These are phyloP conservation scores for Caranx melampygus DNA, from an alignment of 2,113 vertebrate species.

Conservation along the genomic window DNA sequence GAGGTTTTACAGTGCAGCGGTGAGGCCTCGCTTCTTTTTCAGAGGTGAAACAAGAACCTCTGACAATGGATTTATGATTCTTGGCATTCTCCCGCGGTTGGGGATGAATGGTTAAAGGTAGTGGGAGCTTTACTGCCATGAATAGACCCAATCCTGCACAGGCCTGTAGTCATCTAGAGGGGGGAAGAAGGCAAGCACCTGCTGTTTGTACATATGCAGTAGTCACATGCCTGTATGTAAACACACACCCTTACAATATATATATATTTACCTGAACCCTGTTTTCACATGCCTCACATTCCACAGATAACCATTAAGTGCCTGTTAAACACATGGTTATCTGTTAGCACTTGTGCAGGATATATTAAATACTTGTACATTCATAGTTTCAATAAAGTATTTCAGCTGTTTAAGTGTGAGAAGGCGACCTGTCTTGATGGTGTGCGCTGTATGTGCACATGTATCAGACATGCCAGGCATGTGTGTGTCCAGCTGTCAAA, in stretches of 20 bases:
- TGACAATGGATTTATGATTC: slow-evolving; percentile 53
- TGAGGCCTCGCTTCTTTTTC: slow-evolving; percentile 19
- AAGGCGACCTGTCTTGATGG: slow-evolving; percentile 19
- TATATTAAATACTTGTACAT: not conserved
- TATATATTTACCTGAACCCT: slow-evolving; percentile 21
- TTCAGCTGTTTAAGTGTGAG: slow-evolving; percentile 56
- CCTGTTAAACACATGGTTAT: slow-evolving; percentile 12
- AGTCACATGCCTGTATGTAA: slow-evolving; percentile 19
- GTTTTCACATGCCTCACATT: slow-evolving; percentile 53
- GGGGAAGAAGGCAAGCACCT: slow-evolving; percentile 32
- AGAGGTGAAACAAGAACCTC: slow-evolving; percentile 48
- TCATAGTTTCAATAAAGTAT: slow-evolving; percentile 9
- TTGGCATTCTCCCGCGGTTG: slow-evolving; percentile 14
- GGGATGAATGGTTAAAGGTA: slow-evolving; percentile 31
- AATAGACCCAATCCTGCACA: slow-evolving; percentile 32
- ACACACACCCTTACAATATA: slow-evolving; percentile 11
- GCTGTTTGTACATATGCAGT: slow-evolving; percentile 12
- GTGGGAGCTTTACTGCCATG: slow-evolving; percentile 28
- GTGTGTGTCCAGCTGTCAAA: slow-evolving; percentile 61
- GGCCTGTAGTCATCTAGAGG: slow-evolving; percentile 1
- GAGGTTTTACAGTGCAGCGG: slow-evolving; percentile 35
- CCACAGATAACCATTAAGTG: slow-evolving; percentile 49
- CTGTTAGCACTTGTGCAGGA: not conserved
- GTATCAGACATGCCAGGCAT: slow-evolving; percentile 15
- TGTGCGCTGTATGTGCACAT: not conserved